A percentile compares a stretch with the other conserved stretches of the same genome.
phyloP scores from a whole-genome alignment of 2,113 vertebrate species.

The Erythrocercus mccallii region DNA sequence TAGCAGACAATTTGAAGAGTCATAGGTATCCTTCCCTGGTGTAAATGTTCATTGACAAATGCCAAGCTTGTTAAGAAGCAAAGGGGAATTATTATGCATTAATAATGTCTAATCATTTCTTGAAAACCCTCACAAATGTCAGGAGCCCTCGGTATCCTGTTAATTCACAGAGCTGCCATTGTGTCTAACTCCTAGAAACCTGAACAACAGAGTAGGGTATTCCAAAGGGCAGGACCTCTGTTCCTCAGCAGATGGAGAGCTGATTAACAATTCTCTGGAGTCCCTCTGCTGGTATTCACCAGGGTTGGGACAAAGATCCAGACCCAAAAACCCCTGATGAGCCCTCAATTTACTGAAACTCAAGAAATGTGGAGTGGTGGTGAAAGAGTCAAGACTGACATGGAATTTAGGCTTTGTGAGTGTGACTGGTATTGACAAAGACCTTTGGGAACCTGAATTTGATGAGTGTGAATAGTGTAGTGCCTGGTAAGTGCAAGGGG shows the following conservation, averaged over 20 bases:
- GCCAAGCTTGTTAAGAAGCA: background rate
- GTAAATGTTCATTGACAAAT: background rate
- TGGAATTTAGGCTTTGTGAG: background rate
- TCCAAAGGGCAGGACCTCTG: background rate
- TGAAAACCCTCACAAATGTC: background rate
- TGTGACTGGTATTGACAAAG: background rate
- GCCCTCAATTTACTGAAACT: background rate
- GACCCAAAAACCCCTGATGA: background rate
- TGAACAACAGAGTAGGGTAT: background rate
- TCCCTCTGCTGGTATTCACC: background rate
- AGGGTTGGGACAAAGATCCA: background rate
- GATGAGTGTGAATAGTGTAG: background rate
- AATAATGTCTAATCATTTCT: background rate
- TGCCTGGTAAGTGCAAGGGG: too few species aligned
- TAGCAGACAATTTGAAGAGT: background rate
- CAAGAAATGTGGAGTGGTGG: background rate
- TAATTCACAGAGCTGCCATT: background rate
- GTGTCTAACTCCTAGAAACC: background rate
- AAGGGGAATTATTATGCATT: background rate
- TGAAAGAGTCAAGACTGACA: background rate
- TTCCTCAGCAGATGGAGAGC: accelerated
- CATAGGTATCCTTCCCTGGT: background rate
- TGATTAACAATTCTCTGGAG: background rate
- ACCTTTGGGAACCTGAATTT: background rate
- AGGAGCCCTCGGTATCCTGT: background rate